phyloP scores from a whole-genome alignment of 2,113 vertebrate species.

The Martes martes region DNA sequence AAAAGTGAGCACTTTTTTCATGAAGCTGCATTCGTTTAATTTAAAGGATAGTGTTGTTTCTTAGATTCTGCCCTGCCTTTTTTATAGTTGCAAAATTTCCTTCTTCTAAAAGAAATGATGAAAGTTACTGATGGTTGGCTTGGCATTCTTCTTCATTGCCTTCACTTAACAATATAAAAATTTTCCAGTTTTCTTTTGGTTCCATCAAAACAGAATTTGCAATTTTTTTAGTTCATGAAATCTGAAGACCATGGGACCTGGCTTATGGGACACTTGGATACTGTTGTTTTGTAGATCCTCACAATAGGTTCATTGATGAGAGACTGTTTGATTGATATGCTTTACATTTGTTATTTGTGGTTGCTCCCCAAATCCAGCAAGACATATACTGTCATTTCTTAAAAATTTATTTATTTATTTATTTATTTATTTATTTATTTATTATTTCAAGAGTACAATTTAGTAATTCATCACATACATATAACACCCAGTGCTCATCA shows the following conservation, averaged over 20 bases:
- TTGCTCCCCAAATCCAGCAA: not conserved
- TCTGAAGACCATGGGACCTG: not conserved
- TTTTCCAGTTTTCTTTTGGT: not conserved
- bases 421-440: not conserved
- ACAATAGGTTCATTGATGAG: not conserved
- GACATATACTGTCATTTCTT: not conserved
- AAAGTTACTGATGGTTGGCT: not conserved
- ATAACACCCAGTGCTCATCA: not conserved
- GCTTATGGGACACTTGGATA: not conserved
- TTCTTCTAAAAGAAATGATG: not conserved
- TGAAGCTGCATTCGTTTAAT: not conserved
- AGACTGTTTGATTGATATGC: not conserved
- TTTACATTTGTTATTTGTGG: not conserved
- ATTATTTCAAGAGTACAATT: not conserved
- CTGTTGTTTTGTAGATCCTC: not conserved
- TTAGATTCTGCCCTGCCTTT: not conserved
- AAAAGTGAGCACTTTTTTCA: not conserved
- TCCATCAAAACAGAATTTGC: not conserved
- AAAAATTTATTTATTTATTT: not conserved
- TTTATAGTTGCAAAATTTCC: not conserved
- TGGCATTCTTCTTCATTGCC: not conserved
- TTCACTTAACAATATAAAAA: slow-evolving; percentile 18
- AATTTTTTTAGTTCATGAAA: slow-evolving; percentile 1
- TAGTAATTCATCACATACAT: not conserved
- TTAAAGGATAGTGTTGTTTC: not conserved